Evolutionary conservation across 2,113 vertebrate species (phyloP).

Genomic region (Motacilla alba): DNA sequence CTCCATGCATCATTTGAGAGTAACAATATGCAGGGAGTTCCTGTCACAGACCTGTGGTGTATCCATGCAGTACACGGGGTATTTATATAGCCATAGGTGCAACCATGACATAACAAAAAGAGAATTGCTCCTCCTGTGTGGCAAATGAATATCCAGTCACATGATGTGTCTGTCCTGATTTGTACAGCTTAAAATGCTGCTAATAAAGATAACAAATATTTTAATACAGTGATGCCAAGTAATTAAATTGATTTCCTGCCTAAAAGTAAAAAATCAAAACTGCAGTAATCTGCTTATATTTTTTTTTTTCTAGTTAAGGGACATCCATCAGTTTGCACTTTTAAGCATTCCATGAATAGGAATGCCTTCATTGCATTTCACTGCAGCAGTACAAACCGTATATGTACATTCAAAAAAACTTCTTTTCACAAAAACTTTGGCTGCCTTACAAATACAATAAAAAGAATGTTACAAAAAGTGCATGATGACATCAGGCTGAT

Average conservation of each 20-base stretch:
- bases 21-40: background rate
- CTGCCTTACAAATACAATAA: background rate
- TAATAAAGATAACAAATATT: background rate
- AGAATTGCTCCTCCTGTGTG: background rate
- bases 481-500: background rate
- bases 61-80: background rate
- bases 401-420: background rate
- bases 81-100: background rate
- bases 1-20: background rate
- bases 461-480: background rate
- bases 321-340: background rate
- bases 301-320: background rate
- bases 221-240: background rate
- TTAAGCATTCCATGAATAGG: background rate
- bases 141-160: background rate
- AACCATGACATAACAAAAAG: background rate
- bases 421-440: background rate
- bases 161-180: background rate
- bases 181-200: background rate
- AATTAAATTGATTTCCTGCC: background rate
- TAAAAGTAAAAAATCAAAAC: background rate
- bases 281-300: background rate
- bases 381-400: background rate
- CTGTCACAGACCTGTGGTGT: accelerated
- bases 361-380: background rate